These are phyloP conservation scores for Trichopoda pennipes DNA, from an alignment of 2,888 invertebrate genomes.

Conservation along the genomic window DNA sequence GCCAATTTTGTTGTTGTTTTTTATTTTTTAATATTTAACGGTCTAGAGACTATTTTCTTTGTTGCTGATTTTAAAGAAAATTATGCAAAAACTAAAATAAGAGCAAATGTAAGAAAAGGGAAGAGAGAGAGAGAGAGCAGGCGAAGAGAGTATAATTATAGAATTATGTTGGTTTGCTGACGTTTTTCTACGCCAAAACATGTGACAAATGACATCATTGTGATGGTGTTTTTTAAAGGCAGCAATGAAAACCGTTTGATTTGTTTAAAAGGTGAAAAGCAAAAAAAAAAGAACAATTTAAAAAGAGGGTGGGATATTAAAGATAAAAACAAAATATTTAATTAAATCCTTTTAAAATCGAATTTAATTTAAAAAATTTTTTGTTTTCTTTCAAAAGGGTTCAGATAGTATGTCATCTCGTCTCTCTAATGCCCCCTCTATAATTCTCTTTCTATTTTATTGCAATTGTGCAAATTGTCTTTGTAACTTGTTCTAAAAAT, in stretches of 20 bases:
- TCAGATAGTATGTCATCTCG: background rate
- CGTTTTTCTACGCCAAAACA: conserved; percentile 55
- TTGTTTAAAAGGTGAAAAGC: conserved; percentile 15
- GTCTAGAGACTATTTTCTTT: conserved; percentile 18
- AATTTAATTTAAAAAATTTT: background rate
- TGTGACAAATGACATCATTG: conserved; percentile 70
- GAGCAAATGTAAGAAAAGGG: background rate
- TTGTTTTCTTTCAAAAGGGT: background rate
- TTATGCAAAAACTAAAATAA: too few species aligned
- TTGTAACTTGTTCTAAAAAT: background rate
- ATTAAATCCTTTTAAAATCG: background rate
- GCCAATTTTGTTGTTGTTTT: background rate
- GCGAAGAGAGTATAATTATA: too few species aligned
- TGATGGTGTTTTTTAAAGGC: conserved; percentile 53
- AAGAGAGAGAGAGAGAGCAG: conserved; percentile 8
- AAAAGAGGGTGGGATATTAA: conserved; percentile 45
- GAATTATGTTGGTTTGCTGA: conserved; percentile 25
- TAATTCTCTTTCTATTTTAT: background rate
- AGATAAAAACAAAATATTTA: background rate
- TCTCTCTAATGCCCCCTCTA: conserved; percentile 33
- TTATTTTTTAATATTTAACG: conserved; percentile 14
- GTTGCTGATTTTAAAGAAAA: too few species aligned
- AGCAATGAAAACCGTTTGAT: conserved; percentile 10
- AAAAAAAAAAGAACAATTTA: conserved; percentile 1
- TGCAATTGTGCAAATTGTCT: background rate